Conservation (phyloP, 2,113 vertebrate species). For the Galeopterus variegatus region DNA sequence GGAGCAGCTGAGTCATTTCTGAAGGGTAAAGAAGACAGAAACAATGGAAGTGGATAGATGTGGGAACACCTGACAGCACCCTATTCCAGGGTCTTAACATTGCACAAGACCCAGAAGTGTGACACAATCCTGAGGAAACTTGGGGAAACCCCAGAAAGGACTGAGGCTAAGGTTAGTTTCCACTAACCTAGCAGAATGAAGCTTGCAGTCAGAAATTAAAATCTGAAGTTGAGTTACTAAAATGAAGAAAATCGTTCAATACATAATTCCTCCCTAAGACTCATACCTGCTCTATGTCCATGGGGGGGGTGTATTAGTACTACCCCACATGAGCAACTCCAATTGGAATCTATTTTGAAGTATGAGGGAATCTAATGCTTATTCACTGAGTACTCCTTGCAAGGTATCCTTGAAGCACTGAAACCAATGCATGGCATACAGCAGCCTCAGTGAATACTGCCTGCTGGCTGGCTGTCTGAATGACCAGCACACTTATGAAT, state of each 20-base stretch:
- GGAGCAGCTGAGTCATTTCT: not conserved
- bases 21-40: constrained; percentile 26
- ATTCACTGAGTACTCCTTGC: not conserved
- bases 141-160: constrained; percentile 78
- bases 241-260: constrained; percentile 70
- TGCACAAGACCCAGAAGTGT: constrained; percentile 70
- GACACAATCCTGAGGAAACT: constrained; percentile 71
- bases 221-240: constrained; percentile 71
- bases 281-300: not conserved
- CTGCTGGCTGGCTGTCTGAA: not conserved
- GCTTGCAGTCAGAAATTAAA: constrained; percentile 74
- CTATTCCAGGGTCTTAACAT: constrained; percentile 29
- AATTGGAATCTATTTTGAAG: not conserved
- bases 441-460: not conserved
- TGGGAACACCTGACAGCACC: not conserved
- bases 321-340: not conserved
- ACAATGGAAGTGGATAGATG: not conserved
- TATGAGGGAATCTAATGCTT: not conserved
- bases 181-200: constrained; percentile 81
- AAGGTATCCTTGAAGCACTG: not conserved
- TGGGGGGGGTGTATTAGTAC: not conserved
- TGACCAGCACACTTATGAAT: not conserved
- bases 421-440: not conserved
- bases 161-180: constrained; percentile 80
- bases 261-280: constrained; percentile 8